Evolutionary conservation across 2,113 vertebrate species (phyloP).

Genomic region (Eptatretus burgeri): DNA sequence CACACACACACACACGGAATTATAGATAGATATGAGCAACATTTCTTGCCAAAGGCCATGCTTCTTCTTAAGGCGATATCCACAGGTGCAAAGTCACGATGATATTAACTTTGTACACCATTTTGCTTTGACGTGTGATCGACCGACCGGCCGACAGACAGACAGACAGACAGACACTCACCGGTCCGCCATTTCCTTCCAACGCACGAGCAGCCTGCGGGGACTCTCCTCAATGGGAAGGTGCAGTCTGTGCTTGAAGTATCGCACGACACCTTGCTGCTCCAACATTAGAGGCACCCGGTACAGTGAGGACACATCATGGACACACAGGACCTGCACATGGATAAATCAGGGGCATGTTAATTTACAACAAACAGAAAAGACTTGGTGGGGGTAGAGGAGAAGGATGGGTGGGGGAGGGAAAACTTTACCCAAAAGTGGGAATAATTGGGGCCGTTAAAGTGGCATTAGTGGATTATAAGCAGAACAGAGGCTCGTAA

Average conservation of each 20-base stretch:
- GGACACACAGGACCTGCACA: slow-evolving; percentile 63
- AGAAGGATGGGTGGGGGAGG: neutral
- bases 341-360: neutral
- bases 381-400: neutral
- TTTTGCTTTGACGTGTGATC: too few relatives aligned
- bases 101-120: too few relatives aligned
- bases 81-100: too few relatives aligned
- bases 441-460: neutral
- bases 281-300: slow-evolving; percentile 56
- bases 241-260: slow-evolving; percentile 47
- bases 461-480: neutral
- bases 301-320: slow-evolving; percentile 73
- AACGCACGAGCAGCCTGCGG: slow-evolving; percentile 47
- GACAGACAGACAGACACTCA: slow-evolving; percentile 12
- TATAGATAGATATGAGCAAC: too few relatives aligned
- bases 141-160: neutral
- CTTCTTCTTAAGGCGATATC: too few relatives aligned
- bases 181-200: slow-evolving; percentile 96
- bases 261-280: slow-evolving; percentile 63
- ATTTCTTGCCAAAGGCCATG: too few relatives aligned
- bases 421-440: too few relatives aligned
- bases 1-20: too few relatives aligned
- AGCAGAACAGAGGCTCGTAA: neutral
- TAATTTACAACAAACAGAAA: neutral
- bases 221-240: slow-evolving; percentile 43